Conservation (phyloP, 2,888 invertebrate genomes). For the Lycocerus yunnanus region DNA sequence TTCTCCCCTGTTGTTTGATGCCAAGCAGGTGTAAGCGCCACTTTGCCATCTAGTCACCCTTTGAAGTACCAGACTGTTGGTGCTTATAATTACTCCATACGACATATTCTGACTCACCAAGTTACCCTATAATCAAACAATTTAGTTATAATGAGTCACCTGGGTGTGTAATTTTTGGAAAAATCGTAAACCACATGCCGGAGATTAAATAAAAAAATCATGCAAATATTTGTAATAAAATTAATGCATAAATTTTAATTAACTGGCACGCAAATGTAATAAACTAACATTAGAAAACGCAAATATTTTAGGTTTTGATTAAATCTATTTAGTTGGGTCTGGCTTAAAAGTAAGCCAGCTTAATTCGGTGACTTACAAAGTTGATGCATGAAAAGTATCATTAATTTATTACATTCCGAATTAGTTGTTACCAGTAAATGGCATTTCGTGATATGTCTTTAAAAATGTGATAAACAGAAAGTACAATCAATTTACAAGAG, state of each 20-base stretch:
- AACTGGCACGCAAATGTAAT: conserved; percentile 6
- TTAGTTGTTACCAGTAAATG: not conserved
- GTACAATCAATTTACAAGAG: conserved; percentile 23
- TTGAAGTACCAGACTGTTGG: conserved; percentile 85
- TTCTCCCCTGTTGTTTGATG: conserved; percentile 81
- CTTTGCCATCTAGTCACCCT: conserved; percentile 81
- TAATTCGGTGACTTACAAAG: not conserved
- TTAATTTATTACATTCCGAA: not conserved
- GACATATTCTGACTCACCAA: conserved; percentile 81
- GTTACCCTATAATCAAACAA: conserved; percentile 63
- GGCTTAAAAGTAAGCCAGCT: not conserved
- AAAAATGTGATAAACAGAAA: not conserved
- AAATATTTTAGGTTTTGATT: not conserved
- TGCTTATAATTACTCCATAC: conserved; percentile 84
- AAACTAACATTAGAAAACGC: not conserved
- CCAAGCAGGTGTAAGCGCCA: conserved; percentile 83
- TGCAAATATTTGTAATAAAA: conserved; percentile 1
- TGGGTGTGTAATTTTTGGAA: not conserved
- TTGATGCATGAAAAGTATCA: not conserved
- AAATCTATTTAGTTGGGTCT: not conserved
- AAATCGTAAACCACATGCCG: conserved; percentile 1
- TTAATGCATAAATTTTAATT: conserved; percentile 8
- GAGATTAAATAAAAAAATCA: conserved; percentile 1
- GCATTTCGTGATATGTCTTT: not conserved
- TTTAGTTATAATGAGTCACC: conserved; percentile 10